Evolutionary conservation across 2,113 vertebrate genomes (phyloP).

Genomic region (Stomatorhinus ivindoensis): DNA sequence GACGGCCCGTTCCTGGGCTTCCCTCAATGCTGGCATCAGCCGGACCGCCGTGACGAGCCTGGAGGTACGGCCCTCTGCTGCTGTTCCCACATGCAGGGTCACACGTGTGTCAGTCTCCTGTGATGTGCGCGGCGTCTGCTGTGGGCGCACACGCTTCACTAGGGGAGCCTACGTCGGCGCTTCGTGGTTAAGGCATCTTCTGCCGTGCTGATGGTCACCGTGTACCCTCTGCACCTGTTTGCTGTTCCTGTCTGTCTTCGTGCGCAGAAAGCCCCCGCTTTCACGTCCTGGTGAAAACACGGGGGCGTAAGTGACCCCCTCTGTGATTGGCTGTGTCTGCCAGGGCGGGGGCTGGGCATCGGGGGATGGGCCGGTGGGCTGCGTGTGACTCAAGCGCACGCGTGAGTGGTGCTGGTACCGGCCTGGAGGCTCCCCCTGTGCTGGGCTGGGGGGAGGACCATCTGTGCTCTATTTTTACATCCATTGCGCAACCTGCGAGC

Average conservation of each 20-base stretch:
- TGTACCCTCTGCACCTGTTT: not conserved
- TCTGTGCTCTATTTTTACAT: slow-evolving; percentile 45
- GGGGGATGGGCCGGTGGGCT: slow-evolving; percentile 3
- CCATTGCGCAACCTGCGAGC: slow-evolving; percentile 30
- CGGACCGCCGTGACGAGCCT: slow-evolving; percentile 65
- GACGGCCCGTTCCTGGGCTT: slow-evolving; percentile 83
- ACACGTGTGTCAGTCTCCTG: not conserved
- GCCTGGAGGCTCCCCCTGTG: slow-evolving; percentile 30
- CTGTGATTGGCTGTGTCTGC: not conserved
- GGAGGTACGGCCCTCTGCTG: slow-evolving; percentile 61
- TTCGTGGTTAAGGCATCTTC: not conserved
- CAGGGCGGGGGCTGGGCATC: slow-evolving; percentile 9
- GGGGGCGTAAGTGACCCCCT: slow-evolving; percentile 1
- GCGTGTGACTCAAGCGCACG: slow-evolving; percentile 21
- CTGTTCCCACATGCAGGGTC: not conserved
- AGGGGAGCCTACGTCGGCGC: not conserved
- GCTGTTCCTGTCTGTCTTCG: not conserved
- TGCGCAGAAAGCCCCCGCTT: not conserved
- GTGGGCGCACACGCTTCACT: not conserved
- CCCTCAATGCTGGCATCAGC: slow-evolving; percentile 78
- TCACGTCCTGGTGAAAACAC: not conserved
- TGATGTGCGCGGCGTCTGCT: too few relatives aligned
- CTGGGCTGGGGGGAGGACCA: slow-evolving; percentile 28
- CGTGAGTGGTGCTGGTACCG: slow-evolving; percentile 15
- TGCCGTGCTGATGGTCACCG: not conserved